These are phyloP conservation scores for Antheraea mylitta DNA, from an alignment of 1,140 invertebrate genomes.

Conservation along the genomic window DNA sequence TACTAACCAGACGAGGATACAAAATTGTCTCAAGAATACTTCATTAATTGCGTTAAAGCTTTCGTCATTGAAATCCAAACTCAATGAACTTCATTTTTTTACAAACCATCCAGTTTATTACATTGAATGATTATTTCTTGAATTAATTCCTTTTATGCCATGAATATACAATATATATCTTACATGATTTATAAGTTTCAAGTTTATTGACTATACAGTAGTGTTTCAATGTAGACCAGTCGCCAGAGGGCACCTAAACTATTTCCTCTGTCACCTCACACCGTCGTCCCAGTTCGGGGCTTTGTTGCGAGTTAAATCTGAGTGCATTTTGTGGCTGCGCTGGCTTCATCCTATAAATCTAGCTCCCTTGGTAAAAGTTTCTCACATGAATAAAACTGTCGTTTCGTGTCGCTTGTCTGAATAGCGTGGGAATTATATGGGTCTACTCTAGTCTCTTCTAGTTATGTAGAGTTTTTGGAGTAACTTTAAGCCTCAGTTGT, in stretches of 20 bases:
- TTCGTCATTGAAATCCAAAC: too few species aligned
- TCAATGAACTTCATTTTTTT: too few species aligned
- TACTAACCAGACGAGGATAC: too few species aligned
- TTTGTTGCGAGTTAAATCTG: conserved; percentile 2
- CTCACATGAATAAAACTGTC: conserved; percentile 2
- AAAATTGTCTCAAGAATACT: too few species aligned
- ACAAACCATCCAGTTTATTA: too few species aligned
- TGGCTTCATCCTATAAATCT: conserved; percentile 1
- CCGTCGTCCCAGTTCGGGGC: not conserved
- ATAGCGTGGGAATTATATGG: not conserved
- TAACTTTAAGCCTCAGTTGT: not conserved
- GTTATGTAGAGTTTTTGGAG: not conserved
- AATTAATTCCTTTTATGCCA: too few species aligned
- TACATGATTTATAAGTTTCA: too few species aligned
- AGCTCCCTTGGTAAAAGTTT: not conserved
- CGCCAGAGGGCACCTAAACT: not conserved
- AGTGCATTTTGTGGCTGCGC: not conserved
- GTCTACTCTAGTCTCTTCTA: not conserved
- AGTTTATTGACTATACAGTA: not conserved
- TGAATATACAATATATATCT: too few species aligned
- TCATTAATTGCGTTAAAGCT: too few species aligned
- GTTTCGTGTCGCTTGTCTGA: conserved; percentile 1
- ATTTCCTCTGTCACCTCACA: conserved; percentile 1
- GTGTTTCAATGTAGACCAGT: not conserved
- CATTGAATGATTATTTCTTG: too few species aligned